Percentiles rank a stretch among this genome's conserved stretches.
phyloP scores from a whole-genome alignment of 53 echinoderm and acorn worm species.

The Zoroaster sp. region DNA sequence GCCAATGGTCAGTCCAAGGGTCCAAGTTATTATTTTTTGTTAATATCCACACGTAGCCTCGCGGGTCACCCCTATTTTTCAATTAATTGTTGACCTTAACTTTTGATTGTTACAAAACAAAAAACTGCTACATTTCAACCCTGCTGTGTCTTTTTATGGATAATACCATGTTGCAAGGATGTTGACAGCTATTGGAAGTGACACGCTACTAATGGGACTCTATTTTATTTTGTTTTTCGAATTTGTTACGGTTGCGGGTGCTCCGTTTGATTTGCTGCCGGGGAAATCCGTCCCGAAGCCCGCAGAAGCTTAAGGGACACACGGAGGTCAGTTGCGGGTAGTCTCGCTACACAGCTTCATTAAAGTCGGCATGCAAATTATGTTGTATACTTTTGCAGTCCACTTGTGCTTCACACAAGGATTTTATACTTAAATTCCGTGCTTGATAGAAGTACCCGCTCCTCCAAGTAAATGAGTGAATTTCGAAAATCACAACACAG shows the following conservation, averaged over 20 bases:
- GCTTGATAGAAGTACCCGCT: too few species aligned
- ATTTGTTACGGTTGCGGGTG: slow-evolving; percentile 35
- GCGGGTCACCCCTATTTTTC: neutral
- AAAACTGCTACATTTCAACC: too few species aligned
- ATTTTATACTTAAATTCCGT: too few species aligned
- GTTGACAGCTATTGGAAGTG: slow-evolving; percentile 13
- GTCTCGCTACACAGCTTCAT: neutral
- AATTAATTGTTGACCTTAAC: too few species aligned
- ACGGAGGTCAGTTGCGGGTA: slow-evolving; percentile 8
- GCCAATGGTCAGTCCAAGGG: too few species aligned
- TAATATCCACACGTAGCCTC: too few species aligned
- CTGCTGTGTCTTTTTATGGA: too few species aligned
- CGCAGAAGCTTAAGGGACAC: slow-evolving; percentile 8
- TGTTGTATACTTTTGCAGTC: neutral
- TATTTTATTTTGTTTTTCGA: slow-evolving; percentile 7
- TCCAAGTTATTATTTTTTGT: too few species aligned
- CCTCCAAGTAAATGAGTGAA: too few species aligned
- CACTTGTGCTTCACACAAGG: neutral
- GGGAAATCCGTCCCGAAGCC: slow-evolving; percentile 20
- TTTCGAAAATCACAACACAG: too few species aligned
- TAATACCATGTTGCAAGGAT: neutral
- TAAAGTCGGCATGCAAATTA: slow-evolving; percentile 2
- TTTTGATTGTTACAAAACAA: too few species aligned
- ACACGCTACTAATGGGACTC: slow-evolving; percentile 34
- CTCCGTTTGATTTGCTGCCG: slow-evolving; percentile 42